Conservation (phyloP, 1,140 invertebrate genomes). For the Apis dorsata region DNA sequence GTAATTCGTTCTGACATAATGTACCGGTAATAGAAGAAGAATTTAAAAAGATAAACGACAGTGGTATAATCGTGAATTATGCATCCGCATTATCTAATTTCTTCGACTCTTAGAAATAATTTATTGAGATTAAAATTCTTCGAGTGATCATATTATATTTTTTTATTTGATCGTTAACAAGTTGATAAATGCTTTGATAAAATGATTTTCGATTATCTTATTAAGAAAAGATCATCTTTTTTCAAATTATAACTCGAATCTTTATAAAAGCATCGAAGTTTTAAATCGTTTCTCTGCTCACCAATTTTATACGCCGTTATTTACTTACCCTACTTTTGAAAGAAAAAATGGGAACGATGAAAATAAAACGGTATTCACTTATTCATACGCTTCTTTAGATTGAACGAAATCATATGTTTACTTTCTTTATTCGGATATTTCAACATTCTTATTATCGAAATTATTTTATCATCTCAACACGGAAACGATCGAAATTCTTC, state of each 20-base stretch:
- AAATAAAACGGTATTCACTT: background rate
- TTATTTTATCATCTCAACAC: too few species aligned
- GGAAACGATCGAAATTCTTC: background rate
- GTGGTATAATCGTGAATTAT: background rate
- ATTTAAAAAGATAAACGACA: constrained; percentile 5
- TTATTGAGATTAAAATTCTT: background rate
- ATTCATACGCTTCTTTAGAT: constrained; percentile 3
- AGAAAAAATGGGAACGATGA: background rate
- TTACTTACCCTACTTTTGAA: constrained; percentile 33
- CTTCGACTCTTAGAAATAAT: background rate
- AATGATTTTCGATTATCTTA: too few species aligned
- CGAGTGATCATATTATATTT: too few species aligned
- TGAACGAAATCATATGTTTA: background rate
- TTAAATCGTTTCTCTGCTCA: constrained; percentile 23
- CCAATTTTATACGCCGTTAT: constrained; percentile 22
- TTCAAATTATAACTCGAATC: background rate
- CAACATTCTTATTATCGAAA: too few species aligned
- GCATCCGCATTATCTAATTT: background rate
- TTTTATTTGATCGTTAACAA: too few species aligned
- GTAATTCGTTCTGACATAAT: constrained; percentile 3
- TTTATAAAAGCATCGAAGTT: background rate
- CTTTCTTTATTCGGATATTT: background rate
- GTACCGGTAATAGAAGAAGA: background rate
- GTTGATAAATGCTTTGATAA: too few species aligned
- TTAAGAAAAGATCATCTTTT: background rate